Base-by-base conservation (phyloP, 2,888 invertebrate genomes). In the Lithophane ornitopus region DNA sequence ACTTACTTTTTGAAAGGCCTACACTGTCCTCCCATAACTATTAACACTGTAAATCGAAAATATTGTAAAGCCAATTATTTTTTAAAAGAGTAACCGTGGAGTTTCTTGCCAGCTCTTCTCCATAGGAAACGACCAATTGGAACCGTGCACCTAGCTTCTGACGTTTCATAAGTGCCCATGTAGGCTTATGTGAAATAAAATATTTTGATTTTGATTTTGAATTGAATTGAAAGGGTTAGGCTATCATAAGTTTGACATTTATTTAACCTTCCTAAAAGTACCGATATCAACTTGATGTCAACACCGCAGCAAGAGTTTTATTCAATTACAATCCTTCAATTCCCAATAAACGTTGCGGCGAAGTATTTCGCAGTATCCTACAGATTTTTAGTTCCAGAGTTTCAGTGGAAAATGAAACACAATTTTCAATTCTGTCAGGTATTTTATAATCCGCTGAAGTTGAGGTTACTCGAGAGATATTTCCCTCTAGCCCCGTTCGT, bases 401-500 rank as follows among this genome's bases (percentile, higher is more conserved):
- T 73, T 49, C 70, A 49, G 69, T 63, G 52, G 44, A 76, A 74
- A 82, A 81, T 78, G 75, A 79, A 87, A 85, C 62, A 74, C 59
- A 75, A 80, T 82, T 84, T 87, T 78, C 79, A 82, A 74, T 87
- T 76, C 75, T 78, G 81, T 80, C 80, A 78, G 83, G 70, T 78
- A 83, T 87, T 88, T 81, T 71, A 85, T 84, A 81, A 78, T 84
- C 82, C 78, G 62, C 56, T 80, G 78, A 74, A 76, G 84, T 88
- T 77, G 80, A 84, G 78, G 80, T 79, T 88, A 74, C 85, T 74
- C 44, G 74, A 69, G 70, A 69, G 72, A 80, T 87, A 89, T 89
- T 90, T 85, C 87, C 85, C 86, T 77, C 74, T 84, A 80, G 85
- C 74, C 77, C 66, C 73, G 85, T 87, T 82, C 85, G 84, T 88